Base-by-base conservation (phyloP, 2,113 vertebrate species). In the Irena cyanogastra region DNA sequence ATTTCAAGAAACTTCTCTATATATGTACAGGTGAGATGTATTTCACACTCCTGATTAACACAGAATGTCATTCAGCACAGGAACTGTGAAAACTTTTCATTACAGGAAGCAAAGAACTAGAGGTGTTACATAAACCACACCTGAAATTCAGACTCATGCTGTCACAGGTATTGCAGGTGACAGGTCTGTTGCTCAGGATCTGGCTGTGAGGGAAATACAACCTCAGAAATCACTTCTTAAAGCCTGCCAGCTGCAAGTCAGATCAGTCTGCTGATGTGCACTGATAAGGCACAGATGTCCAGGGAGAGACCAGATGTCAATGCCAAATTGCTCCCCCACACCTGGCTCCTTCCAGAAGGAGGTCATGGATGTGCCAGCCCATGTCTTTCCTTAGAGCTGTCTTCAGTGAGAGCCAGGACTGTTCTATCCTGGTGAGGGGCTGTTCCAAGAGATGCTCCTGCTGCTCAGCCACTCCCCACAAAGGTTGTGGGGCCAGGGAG, bases 321-420 rank as follows among this genome's bases (percentile, higher is more conserved):
- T 0, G 0, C 21, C 71, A 44, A 85, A 84, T 1, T 1, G 13
- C 60, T 59, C 13, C 22, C n/a, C 1, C 18, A 54, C 11, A 17
- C 15, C 17, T 50, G 12, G 33, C 59, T 63, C 49, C 52, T 78
- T 75, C 69, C 74, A 70, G 71, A 76, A 56, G 44, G 5, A 59
- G 44, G 28, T 52, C 50, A 42, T 7, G 8, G 33, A n/a, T 12
- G 64, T 54, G 61, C n/a, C 52, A 78, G 37, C 13, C 27, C 26
- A 8, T 6, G 19, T 35, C 23, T 57, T 63, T 37, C 39, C 52
- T 59, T 37, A 45, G 53, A 71, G 47, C 11, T 24, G n/a, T 33
- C 59, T 86, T 49, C 65, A 79, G 76, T 44, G 80, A 59, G 7
- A 6, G 21, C 82, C 91, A 31, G 24, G 41, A 47, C 56, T 2